A percentile compares a stretch with the other conserved stretches of the same genome.
Conservation (phyloP, 64 coral and sea anemone species). For the Exaiptasia diaphana region DNA sequence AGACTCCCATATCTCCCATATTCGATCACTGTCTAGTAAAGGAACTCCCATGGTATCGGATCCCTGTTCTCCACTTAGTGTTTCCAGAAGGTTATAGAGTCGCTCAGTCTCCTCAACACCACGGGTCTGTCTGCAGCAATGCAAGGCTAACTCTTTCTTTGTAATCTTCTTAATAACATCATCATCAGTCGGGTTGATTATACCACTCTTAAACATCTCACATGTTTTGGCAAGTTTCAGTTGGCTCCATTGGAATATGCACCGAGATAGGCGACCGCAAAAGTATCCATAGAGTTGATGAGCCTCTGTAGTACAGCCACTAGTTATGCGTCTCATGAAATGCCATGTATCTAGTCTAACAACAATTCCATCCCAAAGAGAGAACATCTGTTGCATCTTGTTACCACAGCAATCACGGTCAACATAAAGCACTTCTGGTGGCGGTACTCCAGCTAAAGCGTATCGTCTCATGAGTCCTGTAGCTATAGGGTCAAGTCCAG, state of each 20-base stretch:
- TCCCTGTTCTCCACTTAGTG: conserved; percentile 18
- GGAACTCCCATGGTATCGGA: conserved; percentile 48
- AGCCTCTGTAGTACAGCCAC: conserved; percentile 37
- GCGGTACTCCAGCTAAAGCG: conserved; percentile 6
- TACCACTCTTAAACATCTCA: too few relatives aligned
- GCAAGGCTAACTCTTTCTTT: conserved; percentile 26
- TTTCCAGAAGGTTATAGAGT: neutral
- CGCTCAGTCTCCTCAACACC: neutral
- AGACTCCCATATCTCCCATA: conserved; percentile 21
- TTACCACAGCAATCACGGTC: conserved; percentile 32
- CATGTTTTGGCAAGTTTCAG: neutral
- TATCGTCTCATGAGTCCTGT: conserved; percentile 1
- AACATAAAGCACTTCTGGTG: conserved; percentile 29
- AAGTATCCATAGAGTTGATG: conserved; percentile 46
- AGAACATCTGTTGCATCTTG: conserved; percentile 33
- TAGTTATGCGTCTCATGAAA: conserved; percentile 43
- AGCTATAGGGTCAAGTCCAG: conserved; percentile 41
- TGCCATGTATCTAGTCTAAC: conserved; percentile 49
- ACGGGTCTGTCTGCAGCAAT: neutral
- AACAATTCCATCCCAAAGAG: neutral
- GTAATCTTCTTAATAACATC: neutral
- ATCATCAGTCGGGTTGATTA: neutral
- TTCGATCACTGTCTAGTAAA: conserved; percentile 5
- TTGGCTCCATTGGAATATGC: conserved; percentile 56
- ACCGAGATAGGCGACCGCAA: conserved; percentile 30